phyloP scores from a whole-genome alignment of 2,113 vertebrate species.

The Mobula hypostoma region DNA sequence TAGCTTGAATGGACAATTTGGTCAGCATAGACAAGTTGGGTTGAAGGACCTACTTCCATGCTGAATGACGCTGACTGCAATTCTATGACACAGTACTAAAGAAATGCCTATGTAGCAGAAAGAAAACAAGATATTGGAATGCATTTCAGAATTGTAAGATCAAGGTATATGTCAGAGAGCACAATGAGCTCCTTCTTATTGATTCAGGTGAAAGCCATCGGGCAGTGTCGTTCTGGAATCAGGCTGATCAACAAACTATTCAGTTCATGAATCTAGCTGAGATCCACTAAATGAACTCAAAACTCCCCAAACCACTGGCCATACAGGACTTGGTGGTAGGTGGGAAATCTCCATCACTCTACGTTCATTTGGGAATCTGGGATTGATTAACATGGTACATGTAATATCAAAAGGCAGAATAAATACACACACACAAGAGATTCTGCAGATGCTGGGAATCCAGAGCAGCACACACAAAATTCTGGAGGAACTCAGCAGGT shows the following conservation, averaged over 20 bases:
- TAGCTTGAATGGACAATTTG: too few species aligned
- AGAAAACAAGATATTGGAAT: too few species aligned
- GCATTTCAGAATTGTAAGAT: not conserved
- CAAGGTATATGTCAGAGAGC: not conserved
- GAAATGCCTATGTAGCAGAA: too few species aligned
- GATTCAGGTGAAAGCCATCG: not conserved
- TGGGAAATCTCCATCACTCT: not conserved
- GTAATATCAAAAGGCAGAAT: not conserved
- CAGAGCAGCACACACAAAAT: too few species aligned
- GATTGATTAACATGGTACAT: not conserved
- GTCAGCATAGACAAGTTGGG: too few species aligned
- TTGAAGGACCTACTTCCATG: too few species aligned
- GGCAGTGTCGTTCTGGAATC: not conserved
- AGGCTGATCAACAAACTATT: not conserved
- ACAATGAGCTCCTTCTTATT: not conserved
- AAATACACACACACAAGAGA: too few species aligned
- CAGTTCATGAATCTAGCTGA: not conserved
- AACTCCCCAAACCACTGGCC: not conserved
- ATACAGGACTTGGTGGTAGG: not conserved
- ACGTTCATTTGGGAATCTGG: not conserved
- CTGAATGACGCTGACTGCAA: too few species aligned
- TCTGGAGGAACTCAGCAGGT: too few species aligned
- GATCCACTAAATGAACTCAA: not conserved
- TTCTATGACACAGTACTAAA: too few species aligned
- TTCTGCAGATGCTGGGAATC: too few species aligned